A percentile compares a stretch with the other conserved stretches of the same genome.
Conservation (phyloP, 2,888 invertebrate genomes). For the Agrilus mali region DNA sequence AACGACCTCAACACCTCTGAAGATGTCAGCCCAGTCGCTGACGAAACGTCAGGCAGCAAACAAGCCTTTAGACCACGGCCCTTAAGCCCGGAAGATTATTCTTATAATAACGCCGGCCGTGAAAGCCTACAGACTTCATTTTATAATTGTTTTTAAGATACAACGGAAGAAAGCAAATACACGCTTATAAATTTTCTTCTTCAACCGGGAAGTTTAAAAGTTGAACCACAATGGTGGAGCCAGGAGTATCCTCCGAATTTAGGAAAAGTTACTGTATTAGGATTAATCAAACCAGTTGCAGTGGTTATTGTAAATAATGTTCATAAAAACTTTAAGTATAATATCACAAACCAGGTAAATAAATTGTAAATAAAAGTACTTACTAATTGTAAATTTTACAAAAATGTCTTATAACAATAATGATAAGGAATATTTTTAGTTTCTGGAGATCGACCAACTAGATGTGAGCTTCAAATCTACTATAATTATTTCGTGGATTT, state of each 20-base stretch:
- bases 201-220: conserved; percentile 20
- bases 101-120: too few relatives aligned
- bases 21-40: too few relatives aligned
- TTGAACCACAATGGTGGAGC: conserved; percentile 21
- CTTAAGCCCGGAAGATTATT: too few relatives aligned
- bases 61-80: too few relatives aligned
- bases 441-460: conserved; percentile 25
- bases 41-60: too few relatives aligned
- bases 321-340: conserved; percentile 25
- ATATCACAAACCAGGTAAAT: conserved; percentile 28
- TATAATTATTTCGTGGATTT: conserved; percentile 26
- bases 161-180: conserved; percentile 45
- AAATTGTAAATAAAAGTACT: neutral
- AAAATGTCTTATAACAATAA: neutral
- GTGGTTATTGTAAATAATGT: conserved; percentile 27
- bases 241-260: conserved; percentile 29
- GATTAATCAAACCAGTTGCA: conserved; percentile 23
- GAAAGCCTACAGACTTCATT: too few relatives aligned
- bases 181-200: conserved; percentile 39
- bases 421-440: conserved; percentile 19
- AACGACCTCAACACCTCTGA: too few relatives aligned
- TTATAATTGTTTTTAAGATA: conserved; percentile 34
- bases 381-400: neutral
- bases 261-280: conserved; percentile 26
- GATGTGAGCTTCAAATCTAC: conserved; percentile 24